Base-by-base conservation (phyloP, 2,888 invertebrate species). In the Agonopterix arenella region DNA sequence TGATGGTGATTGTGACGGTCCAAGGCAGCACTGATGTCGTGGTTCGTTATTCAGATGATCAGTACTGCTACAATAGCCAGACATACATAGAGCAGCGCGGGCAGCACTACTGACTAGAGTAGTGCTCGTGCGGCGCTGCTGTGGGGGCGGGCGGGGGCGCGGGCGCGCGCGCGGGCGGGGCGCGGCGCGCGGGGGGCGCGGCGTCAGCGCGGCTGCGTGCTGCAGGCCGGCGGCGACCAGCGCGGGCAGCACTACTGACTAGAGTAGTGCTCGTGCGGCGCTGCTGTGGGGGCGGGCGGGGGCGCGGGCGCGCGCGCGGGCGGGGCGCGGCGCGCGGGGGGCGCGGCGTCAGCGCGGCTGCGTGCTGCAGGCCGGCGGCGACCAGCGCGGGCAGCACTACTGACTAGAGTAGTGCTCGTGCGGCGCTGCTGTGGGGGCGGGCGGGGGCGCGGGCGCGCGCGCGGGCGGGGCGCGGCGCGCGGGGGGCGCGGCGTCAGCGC, bases 201-300 rank as follows among this genome's bases (percentile, higher is more conserved):
- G 60, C 73, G 70, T 65, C 70, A 71, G 72, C 70, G 76, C 66
- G 65, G 70, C 67, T 60, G 69, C 63, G 61, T 60, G 57, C 59
- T 55, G 51, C 66, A 65, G 58, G 60, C 69, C 59, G 66, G 68
- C 61, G 96, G 96, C 77, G n/a, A 70, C 64, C 44, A n/a, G 70
- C 61, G 51, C 72, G 66, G 51, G 72, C 68, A 56, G 66, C n/a
- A n/a, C n/a, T n/a, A n/a, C n/a, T n/a, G n/a, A n/a, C n/a, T n/a
- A n/a, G n/a, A n/a, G n/a, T n/a, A n/a, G n/a, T n/a, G n/a, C n/a
- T n/a, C n/a, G n/a, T n/a, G n/a, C 52, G 52, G 45, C 52, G 53
- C 52, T 50, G 60, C 50, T 54, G 55, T 50, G 57, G 55, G 60
- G 60, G 59, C 58, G 58, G 52, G 66, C 70, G 70, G 70, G 50